Percentiles rank a stretch among this genome's conserved stretches.
phyloP scores from a whole-genome alignment of 2,797 vertebrate species.

The Dicrostonyx torquatus region DNA sequence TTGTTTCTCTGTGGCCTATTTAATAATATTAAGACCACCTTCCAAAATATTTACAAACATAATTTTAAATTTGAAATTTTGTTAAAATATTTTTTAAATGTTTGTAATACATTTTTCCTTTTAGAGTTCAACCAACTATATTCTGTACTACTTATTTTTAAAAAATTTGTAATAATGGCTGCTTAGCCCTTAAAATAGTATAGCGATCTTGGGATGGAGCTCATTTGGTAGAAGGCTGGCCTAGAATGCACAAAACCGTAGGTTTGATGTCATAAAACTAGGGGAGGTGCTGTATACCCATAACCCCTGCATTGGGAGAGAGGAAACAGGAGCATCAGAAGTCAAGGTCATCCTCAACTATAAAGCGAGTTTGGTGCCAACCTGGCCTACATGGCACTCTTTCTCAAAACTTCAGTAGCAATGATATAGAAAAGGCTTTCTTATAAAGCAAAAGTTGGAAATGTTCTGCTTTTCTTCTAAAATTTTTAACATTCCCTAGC shows the following conservation, averaged over 20 bases:
- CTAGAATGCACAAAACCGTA: neutral
- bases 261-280: neutral
- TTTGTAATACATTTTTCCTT: neutral
- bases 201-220: neutral
- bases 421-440: neutral
- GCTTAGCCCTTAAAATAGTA: conserved; percentile 11
- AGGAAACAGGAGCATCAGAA: neutral
- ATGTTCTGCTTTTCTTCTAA: conserved; percentile 12
- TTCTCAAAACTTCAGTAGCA: neutral
- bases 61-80: conserved; percentile 34
- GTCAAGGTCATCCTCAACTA: neutral
- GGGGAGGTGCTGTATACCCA: fast-evolving
- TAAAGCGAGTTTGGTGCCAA: neutral
- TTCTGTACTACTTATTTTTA: neutral
- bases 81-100: neutral
- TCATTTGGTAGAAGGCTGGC: neutral
- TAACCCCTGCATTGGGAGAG: neutral
- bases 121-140: neutral
- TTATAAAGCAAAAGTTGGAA: conserved; percentile 15
- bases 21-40: neutral
- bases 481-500: conserved; percentile 33
- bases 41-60: conserved; percentile 29
- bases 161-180: neutral
- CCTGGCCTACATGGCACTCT: neutral
- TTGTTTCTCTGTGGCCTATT: neutral